Base-by-base conservation (phyloP, 2,888 invertebrate species). In the Lasius platythorax region DNA sequence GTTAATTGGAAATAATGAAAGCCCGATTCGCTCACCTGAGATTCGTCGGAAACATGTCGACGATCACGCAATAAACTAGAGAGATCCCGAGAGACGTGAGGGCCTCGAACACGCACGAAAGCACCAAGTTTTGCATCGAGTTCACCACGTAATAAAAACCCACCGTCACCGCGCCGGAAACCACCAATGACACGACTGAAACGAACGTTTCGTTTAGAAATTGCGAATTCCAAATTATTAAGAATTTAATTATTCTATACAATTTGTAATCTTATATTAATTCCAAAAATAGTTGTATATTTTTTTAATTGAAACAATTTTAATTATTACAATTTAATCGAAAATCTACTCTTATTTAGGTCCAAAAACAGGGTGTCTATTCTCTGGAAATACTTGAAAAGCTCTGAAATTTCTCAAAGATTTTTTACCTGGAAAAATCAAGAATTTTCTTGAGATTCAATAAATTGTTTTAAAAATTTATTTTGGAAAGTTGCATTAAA, bases 11-110 rank as follows among this genome's bases (percentile, higher is more conserved):
- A 53, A 53, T 53, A n/a, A 53, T 8, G n/a, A 53, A 2, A 23
- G 2, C 5, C 15, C 1, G 23, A 56, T 72, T 75, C 33, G 83
- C 93, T 94, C 95, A 97, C 97, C 97, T 97, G 94, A 98, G 96
- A 95, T 98, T 97, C 85, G 98, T 98, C 91, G 98, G 98, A 95
- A 98, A 98, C 92, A 98, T 95, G 94, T 98, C 98, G 86, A 98
- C 98, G 95, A 98, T 97, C 68, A 97, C 97, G 94, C 97, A 97
- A 95, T 97, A 97, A 72, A 98, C 97, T 83, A 97, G 96, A 95
- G 97, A 97, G 94, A 98, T 97, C 90, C 97, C 97, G 89, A 98
- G 96, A 74, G 97, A 97, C 68, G 98, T 97, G 74, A 97, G 95
- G 0, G 97, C 97, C 95, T 98, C 97, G 94, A 98, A 98, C 92